Conservation (phyloP, 1,140 invertebrate genomes). For the Chrysomallon squamiferum region DNA sequence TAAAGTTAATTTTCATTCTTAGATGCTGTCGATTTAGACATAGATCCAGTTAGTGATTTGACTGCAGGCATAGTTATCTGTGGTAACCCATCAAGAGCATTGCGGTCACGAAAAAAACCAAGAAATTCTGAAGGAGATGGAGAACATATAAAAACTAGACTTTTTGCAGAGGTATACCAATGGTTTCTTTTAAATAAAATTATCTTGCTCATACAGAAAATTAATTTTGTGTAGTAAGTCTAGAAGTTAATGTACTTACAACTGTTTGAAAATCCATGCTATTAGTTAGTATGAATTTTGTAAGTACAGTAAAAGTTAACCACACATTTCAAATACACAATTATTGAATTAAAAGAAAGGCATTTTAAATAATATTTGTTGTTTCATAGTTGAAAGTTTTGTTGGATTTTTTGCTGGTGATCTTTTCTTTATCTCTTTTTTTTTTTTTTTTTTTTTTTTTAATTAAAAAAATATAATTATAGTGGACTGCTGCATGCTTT, state of each 20-base stretch:
- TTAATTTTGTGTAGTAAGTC: background rate
- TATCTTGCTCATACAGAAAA: background rate
- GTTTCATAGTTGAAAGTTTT: no score
- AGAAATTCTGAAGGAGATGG: constrained; percentile 26
- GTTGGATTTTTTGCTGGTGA: no score
- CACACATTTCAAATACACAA: no score
- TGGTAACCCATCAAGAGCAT: constrained; percentile 61
- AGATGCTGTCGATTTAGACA: constrained; percentile 8
- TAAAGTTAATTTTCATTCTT: no score
- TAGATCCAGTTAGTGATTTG: constrained; percentile 53
- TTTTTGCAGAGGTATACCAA: constrained; percentile 5
- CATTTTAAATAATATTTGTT: no score
- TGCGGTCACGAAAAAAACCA: constrained; percentile 40
- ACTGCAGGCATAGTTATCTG: constrained; percentile 60
- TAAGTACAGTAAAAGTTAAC: no score
- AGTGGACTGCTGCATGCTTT: background rate
- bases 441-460: no score
- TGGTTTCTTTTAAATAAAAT: constrained; percentile 14
- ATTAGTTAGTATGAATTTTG: background rate
- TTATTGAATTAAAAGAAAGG: no score
- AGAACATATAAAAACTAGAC: constrained; percentile 12
- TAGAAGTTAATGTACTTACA: background rate
- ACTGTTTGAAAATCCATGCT: background rate
- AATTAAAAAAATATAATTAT: no score
- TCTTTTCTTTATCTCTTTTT: no score